Base-by-base conservation (phyloP, 1,140 invertebrate genomes). In the Drosophila insularis region DNA sequence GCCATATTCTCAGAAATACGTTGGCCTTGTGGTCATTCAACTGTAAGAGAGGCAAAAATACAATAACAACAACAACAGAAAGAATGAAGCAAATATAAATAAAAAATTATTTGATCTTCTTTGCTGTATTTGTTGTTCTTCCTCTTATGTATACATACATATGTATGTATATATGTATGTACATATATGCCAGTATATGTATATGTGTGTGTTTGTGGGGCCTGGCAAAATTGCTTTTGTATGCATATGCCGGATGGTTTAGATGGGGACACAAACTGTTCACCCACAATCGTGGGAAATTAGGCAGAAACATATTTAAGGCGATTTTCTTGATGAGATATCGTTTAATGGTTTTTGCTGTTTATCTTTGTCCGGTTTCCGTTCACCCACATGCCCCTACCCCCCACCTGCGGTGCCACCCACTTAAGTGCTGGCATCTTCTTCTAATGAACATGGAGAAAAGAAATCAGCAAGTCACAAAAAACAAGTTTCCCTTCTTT, bases 291-390 rank as follows among this genome's bases (percentile, higher is more conserved):
- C 60, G 76, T 81, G 79, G 72, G 72, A 85, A 85, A 85, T 85
- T 85, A 85, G 79, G 78, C 81, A 81, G 79, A 85, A 81, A 79
- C 76, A 81, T 85, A 85, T 81, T 85, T 81, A 81, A 85, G 76
- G 65, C 72, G 78, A 85, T 81, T 85, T 81, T 69, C 67, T 81
- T 81, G 72, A 85, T 81, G 72, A 79, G 76, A 79, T 81, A 76
- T 76, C 71, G 71, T 74, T 74, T 85, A 78, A 75, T 78, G 78
- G 74, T 70, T 77, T 72, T 80, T 72, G 69, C 73, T 68, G 69
- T 72, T 69, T 79, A 72, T 79, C 69, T 79, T 71, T 63, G 68
- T 68, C 63, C 60, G 60, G 35, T 62, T 68, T 72, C 70, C 64
- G 11, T 35, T 67, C 55, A 54, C 50, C 40, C 68, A 50, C 68